Percentiles rank a stretch among this genome's conserved stretches.
phyloP scores from a whole-genome alignment of 2,797 vertebrate species.

The Myioborus miniatus region DNA sequence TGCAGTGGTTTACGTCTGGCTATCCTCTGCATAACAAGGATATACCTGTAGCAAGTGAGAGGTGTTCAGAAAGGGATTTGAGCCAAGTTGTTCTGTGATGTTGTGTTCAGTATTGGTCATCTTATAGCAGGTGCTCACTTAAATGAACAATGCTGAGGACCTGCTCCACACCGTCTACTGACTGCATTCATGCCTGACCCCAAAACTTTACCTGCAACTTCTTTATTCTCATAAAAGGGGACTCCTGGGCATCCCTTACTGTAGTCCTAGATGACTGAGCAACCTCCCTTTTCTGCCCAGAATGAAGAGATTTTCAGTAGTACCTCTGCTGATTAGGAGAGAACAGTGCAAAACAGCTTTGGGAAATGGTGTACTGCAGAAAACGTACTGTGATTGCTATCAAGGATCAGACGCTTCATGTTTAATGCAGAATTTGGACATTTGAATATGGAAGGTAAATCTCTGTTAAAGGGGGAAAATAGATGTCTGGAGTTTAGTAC shows the following conservation, averaged over 20 bases:
- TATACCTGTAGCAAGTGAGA: neutral
- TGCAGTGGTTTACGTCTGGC: neutral
- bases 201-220: neutral
- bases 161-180: neutral
- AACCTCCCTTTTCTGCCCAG: neutral
- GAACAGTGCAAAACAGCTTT: neutral
- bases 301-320: neutral
- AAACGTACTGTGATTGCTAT: neutral
- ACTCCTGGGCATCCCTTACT: neutral
- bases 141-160: neutral
- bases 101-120: neutral
- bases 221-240: neutral
- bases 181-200: neutral
- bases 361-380: neutral
- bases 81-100: neutral
- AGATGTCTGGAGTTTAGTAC: neutral
- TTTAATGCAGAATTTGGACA: neutral
- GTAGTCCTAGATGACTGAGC: neutral
- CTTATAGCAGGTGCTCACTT: neutral
- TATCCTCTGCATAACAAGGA: neutral
- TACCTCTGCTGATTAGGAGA: neutral
- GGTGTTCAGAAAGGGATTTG: neutral
- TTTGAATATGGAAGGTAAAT: neutral
- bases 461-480: neutral
- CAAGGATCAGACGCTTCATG: neutral